Conservation (phyloP, 2,797 vertebrate species). For the Pampus argenteus region DNA sequence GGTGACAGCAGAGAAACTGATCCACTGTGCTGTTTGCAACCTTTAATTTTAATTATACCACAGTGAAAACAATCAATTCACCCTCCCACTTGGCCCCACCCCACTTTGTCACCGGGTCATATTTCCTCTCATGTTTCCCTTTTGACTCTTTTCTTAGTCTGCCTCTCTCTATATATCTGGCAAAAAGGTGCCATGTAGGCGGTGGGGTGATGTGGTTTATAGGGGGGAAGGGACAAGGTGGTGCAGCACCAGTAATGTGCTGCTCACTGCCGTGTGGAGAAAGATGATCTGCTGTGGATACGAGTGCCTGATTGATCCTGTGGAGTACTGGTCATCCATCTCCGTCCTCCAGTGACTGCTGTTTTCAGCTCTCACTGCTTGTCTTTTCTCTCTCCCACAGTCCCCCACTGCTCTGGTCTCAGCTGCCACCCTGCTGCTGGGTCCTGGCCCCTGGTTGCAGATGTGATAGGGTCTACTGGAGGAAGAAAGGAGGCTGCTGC, state of each 20-base stretch:
- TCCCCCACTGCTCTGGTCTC: conserved; percentile 43
- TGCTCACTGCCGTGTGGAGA: conserved; percentile 53
- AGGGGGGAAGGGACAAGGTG: conserved; percentile 35
- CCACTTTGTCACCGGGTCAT: conserved; percentile 13
- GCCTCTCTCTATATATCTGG: conserved; percentile 31
- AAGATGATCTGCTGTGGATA: conserved; percentile 78
- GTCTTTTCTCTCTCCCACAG: conserved; percentile 7
- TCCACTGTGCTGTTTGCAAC: conserved; percentile 76
- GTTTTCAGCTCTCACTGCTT: conserved; percentile 57
- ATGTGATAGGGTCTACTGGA: conserved; percentile 63
- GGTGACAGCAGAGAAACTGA: conserved; percentile 75
- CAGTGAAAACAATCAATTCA: conserved; percentile 84
- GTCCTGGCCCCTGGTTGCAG: conserved; percentile 52
- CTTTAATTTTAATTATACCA: conserved; percentile 86
- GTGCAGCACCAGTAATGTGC: conserved; percentile 43
- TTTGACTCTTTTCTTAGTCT: conserved; percentile 15
- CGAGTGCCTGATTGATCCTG: conserved; percentile 76
- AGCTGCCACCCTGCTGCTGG: conserved; percentile 56
- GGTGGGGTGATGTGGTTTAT: conserved; percentile 37
- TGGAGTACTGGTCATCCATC: conserved; percentile 74
- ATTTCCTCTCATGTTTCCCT: conserved; percentile 36
- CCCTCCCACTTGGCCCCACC: conserved; percentile 16
- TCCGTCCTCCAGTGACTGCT: conserved; percentile 57
- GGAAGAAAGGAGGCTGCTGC: conserved; percentile 65
- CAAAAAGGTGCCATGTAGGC: conserved; percentile 27